Conservation (phyloP, 2,113 vertebrate species). For the Thalassarche chlororhynchos region DNA sequence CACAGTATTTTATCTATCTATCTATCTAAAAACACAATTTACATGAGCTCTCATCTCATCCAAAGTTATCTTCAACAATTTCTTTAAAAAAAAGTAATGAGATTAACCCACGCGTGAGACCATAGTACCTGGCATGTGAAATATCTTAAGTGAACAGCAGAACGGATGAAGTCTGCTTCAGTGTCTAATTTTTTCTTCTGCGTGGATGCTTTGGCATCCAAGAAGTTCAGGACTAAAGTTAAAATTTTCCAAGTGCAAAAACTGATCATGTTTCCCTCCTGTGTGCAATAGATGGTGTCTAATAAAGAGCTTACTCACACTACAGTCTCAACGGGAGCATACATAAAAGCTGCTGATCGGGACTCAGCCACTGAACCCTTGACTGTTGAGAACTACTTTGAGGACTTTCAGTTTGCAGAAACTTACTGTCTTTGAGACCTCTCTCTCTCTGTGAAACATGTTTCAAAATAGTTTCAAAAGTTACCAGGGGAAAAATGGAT, state of each 20-base stretch:
- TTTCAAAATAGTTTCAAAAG: not conserved
- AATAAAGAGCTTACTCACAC: not conserved
- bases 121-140: rapidly evolving
- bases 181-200: not conserved
- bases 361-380: not conserved
- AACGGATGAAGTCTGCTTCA: not conserved
- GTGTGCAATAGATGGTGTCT: not conserved
- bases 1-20: not conserved
- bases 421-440: not conserved
- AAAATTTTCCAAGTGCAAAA: not conserved
- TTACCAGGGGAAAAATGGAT: not conserved
- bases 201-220: not conserved
- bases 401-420: not conserved
- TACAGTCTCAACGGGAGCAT: not conserved
- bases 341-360: not conserved
- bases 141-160: not conserved
- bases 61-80: not conserved
- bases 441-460: not conserved
- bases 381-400: not conserved
- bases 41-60: not conserved
- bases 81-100: not conserved
- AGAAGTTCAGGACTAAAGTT: not conserved
- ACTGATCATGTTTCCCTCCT: not conserved
- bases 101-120: not conserved
- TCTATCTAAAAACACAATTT: not conserved